Percentiles rank a stretch among this genome's conserved stretches.
These are phyloP conservation scores for Selenia dentaria DNA, from an alignment of 2,888 invertebrate species.

Conservation along the genomic window DNA sequence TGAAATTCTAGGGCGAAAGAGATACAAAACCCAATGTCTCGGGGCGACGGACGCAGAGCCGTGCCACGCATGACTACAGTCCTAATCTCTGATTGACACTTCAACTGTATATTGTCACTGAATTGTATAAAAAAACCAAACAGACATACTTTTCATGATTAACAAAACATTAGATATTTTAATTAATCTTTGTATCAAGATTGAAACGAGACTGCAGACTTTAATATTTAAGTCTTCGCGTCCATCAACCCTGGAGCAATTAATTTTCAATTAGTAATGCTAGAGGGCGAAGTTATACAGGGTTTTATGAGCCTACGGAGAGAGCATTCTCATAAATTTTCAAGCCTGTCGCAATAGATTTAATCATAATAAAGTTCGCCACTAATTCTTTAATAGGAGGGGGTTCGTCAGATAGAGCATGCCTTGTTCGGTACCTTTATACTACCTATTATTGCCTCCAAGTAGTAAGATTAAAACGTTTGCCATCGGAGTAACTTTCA, in stretches of 20 bases:
- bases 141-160: no score
- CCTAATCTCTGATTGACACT: background rate
- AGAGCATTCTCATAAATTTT: no score
- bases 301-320: background rate
- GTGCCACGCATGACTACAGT: background rate
- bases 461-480: no score
- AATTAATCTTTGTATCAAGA: background rate
- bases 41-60: background rate
- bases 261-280: conserved; percentile 5
- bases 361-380: no score
- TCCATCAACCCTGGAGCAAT: background rate
- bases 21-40: background rate
- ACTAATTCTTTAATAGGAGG: no score
- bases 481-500: no score
- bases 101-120: background rate
- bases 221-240: background rate
- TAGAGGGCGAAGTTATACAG: background rate
- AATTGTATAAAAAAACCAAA: background rate
- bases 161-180: background rate
- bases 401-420: no score
- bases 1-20: no score
- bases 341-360: no score
- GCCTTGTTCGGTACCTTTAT: no score
- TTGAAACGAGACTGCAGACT: conserved; percentile 1
- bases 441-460: no score